A percentile compares a stretch with the other conserved stretches of the same genome.
These are phyloP conservation scores for Drosophila cardini DNA, from an alignment of 1,140 invertebrate genomes.

Conservation along the genomic window DNA sequence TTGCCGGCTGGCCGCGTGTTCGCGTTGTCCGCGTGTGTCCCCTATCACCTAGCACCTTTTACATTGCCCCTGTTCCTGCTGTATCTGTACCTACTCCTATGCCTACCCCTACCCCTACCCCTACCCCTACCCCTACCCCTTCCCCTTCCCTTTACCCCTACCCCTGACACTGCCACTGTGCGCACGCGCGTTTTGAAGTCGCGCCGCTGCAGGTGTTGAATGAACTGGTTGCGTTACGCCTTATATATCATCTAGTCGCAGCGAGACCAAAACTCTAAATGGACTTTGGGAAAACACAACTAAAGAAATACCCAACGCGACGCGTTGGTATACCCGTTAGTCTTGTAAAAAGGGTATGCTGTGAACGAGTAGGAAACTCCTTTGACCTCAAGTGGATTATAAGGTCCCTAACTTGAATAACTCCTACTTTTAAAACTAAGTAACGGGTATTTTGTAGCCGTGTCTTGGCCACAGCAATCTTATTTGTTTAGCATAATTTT, in stretches of 20 bases:
- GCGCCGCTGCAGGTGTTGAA: slow-evolving; percentile 66
- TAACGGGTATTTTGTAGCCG: too few relatives aligned
- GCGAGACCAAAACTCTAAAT: slow-evolving; percentile 17
- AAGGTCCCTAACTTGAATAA: too few relatives aligned
- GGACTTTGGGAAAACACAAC: slow-evolving; percentile 24
- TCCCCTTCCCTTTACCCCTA: neutral
- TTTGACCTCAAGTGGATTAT: too few relatives aligned
- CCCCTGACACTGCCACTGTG: slow-evolving; percentile 29
- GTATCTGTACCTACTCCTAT: slow-evolving; percentile 13
- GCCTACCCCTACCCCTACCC: slow-evolving; percentile 34
- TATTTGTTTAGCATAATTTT: slow-evolving; percentile 52
- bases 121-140: slow-evolving; percentile 33
- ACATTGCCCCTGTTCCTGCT: neutral
- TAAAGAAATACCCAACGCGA: slow-evolving; percentile 8
- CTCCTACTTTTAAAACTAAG: too few relatives aligned
- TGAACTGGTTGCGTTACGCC: slow-evolving; percentile 69
- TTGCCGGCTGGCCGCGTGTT: slow-evolving; percentile 35
- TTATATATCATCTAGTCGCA: slow-evolving; percentile 57
- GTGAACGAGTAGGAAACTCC: too few relatives aligned
- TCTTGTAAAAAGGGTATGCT: too few relatives aligned
- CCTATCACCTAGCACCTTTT: slow-evolving; percentile 39
- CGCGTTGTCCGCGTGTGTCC: slow-evolving; percentile 30
- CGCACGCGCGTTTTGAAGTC: slow-evolving; percentile 62
- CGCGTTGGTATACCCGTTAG: neutral
- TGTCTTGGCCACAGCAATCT: too few relatives aligned